Conservation (phyloP, 2,888 invertebrate genomes). For the Alsophila aescularia region DNA sequence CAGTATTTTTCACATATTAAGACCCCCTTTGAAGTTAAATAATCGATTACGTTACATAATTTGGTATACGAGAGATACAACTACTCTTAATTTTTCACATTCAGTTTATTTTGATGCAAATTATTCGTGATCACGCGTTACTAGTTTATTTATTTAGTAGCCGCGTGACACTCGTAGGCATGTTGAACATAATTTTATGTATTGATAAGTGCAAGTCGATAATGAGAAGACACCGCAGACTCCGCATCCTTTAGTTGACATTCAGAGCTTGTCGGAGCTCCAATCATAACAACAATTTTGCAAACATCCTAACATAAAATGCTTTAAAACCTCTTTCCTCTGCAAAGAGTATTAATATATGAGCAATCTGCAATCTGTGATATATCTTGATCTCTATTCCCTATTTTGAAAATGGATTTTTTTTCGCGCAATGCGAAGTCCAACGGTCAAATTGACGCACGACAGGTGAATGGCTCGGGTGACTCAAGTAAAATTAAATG, state of each 20-base stretch:
- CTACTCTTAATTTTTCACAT: no score
- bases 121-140: conserved; percentile 42
- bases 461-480: conserved; percentile 69
- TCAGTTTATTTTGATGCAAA: background rate
- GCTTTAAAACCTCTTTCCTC: conserved; percentile 26
- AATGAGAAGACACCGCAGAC: conserved; percentile 49
- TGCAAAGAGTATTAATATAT: conserved; percentile 15
- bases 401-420: conserved; percentile 68
- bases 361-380: conserved; percentile 49
- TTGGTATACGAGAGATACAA: no score
- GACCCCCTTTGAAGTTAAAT: no score
- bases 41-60: no score
- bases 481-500: conserved; percentile 54
- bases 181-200: conserved; percentile 39
- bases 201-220: conserved; percentile 47
- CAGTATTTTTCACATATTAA: no score
- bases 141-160: conserved; percentile 39
- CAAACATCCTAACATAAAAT: conserved; percentile 33
- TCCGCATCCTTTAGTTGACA: conserved; percentile 68
- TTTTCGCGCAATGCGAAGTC: conserved; percentile 69
- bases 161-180: conserved; percentile 41
- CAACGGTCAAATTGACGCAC: conserved; percentile 61
- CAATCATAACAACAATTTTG: conserved; percentile 27
- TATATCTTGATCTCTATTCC: conserved; percentile 52
- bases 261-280: conserved; percentile 63